Conservation (phyloP, 2,113 vertebrate genomes). For the Colistium nudipinnis region DNA sequence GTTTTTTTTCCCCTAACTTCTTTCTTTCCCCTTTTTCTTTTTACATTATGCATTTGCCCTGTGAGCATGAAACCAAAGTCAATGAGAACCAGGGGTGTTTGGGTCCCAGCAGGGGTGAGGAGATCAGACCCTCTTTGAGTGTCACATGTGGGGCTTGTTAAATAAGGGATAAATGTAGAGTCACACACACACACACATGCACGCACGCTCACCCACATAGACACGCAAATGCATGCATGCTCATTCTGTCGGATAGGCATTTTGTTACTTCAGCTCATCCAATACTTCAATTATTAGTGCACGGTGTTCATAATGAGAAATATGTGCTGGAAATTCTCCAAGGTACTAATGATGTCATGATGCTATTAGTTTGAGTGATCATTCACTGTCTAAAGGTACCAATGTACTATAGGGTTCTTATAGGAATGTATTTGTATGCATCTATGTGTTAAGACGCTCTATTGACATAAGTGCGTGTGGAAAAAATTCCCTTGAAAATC, state of each 20-base stretch:
- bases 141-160: conserved; percentile 78
- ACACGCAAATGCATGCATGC: conserved; percentile 2
- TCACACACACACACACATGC: conserved; percentile 2
- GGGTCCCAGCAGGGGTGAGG: conserved; percentile 71
- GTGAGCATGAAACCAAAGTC: conserved; percentile 75
- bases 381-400: conserved; percentile 12
- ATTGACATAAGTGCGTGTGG: neutral
- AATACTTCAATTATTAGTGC: conserved; percentile 30
- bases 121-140: conserved; percentile 71
- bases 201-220: neutral
- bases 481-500: conserved; percentile 27
- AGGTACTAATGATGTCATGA: conserved; percentile 49
- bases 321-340: conserved; percentile 30
- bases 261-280: conserved; percentile 50
- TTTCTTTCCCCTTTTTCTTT: conserved; percentile 49
- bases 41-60: conserved; percentile 65
- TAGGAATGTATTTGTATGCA: conserved; percentile 1
- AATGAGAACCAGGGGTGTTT: conserved; percentile 71
- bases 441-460: neutral
- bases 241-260: conserved; percentile 15
- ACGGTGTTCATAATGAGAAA: conserved; percentile 32
- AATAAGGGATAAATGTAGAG: conserved; percentile 41
- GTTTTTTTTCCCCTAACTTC: conserved; percentile 5
- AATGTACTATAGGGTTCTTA: neutral
- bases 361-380: conserved; percentile 31